Evolutionary conservation across 2,113 vertebrate species (phyloP).

Genomic region (Camelus dromedarius): DNA sequence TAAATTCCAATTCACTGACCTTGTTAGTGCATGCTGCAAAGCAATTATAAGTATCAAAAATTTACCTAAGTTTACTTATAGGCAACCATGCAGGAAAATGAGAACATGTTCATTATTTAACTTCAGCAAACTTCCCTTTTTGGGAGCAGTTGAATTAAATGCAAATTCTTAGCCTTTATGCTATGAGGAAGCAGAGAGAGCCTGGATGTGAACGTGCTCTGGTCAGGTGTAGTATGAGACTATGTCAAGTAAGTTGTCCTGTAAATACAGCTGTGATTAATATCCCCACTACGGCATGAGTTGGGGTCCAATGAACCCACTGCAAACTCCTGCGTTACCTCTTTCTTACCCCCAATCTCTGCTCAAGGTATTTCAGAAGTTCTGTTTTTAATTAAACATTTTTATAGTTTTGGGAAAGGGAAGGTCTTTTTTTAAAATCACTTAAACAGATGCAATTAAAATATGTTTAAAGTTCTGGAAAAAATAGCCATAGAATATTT

Average conservation of each 20-base stretch:
- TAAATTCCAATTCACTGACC: conserved; percentile 54
- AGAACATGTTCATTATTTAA: conserved; percentile 41
- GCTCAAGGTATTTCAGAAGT: not conserved
- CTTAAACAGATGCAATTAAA: not conserved
- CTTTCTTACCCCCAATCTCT: not conserved
- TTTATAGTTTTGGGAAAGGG: not conserved
- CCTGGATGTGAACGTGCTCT: not conserved
- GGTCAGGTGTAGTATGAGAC: conserved; percentile 35
- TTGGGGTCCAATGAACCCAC: not conserved
- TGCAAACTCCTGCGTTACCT: not conserved
- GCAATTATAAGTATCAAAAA: conserved; percentile 37
- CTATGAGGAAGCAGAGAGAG: not conserved
- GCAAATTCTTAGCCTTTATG: not conserved
- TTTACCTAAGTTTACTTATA: not conserved
- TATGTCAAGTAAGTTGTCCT: not conserved
- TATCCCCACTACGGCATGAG: not conserved
- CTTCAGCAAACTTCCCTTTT: not conserved
- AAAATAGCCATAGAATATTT: not conserved
- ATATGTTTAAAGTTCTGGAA: not conserved
- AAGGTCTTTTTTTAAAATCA: not conserved
- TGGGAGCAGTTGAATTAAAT: conserved; percentile 28
- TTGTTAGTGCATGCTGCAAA: conserved; percentile 41
- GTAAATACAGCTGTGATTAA: conserved; percentile 41
- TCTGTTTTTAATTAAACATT: not conserved
- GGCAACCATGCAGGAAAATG: not conserved